A percentile compares a stretch with the other conserved stretches of the same genome.
phyloP scores from a whole-genome alignment of 2,113 vertebrate genomes.

The Pituophis catenifer region DNA sequence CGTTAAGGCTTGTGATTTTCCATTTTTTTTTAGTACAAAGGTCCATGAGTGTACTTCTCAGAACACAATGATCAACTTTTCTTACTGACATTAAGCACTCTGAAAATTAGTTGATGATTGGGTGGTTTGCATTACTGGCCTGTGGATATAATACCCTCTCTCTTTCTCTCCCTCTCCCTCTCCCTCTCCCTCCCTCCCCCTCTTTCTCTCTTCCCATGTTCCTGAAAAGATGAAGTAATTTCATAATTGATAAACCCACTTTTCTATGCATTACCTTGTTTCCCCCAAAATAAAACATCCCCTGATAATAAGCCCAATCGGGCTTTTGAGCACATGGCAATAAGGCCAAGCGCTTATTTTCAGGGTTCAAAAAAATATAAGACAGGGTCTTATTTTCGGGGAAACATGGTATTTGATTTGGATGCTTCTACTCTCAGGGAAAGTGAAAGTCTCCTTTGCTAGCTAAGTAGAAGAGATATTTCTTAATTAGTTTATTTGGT shows the following conservation, averaged over 20 bases:
- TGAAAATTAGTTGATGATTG: neutral
- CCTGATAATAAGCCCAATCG: no score
- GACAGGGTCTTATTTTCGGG: no score
- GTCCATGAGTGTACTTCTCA: neutral
- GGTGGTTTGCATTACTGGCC: neutral
- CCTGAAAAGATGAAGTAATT: neutral
- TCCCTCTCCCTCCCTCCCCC: no score
- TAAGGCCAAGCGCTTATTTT: no score
- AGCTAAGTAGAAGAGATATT: neutral
- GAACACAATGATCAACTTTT: neutral
- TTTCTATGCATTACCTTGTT: neutral
- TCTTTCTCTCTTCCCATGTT: neutral
- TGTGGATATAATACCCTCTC: neutral
- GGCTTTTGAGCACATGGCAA: no score
- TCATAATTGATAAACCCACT: neutral
- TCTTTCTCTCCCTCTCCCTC: no score
- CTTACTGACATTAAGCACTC: neutral
- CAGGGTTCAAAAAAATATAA: no score
- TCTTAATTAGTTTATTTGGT: no score
- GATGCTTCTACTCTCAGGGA: neutral
- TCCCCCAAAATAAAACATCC: no score
- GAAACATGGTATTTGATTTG: neutral
- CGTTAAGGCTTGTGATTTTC: neutral
- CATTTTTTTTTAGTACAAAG: neutral
- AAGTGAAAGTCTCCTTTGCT: neutral